Evolutionary conservation across 2,797 vertebrate species (phyloP).

Genomic region (Sebastes trivittatus): DNA sequence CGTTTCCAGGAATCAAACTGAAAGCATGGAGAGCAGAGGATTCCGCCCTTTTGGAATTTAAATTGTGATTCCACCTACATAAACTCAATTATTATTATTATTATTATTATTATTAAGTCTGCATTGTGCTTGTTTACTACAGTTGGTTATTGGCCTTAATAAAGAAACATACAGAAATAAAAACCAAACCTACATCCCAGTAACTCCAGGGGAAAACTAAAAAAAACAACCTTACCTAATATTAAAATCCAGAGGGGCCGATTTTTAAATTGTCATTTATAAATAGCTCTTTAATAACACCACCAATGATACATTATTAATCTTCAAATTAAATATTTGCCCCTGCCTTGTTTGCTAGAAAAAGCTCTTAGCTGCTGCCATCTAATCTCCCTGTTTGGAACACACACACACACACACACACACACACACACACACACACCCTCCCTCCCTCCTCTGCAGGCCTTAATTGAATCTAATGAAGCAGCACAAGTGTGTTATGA

Average conservation of each 20-base stretch:
- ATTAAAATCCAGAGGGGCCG: slow-evolving; percentile 63
- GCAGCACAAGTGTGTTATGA: slow-evolving; percentile 39
- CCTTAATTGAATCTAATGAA: slow-evolving; percentile 71
- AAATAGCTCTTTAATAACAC: slow-evolving; percentile 82
- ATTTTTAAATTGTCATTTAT: slow-evolving; percentile 79
- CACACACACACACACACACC: background rate
- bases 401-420: slow-evolving; percentile 3
- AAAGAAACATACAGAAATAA: slow-evolving; percentile 31
- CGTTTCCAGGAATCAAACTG: background rate
- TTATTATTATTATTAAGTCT: background rate
- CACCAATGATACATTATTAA: slow-evolving; percentile 82
- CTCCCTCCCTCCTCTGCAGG: background rate
- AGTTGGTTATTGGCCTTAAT: background rate
- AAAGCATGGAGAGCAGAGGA: background rate
- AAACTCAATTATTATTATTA: background rate
- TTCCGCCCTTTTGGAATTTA: background rate
- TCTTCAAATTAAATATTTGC: slow-evolving; percentile 83
- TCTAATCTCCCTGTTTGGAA: slow-evolving; percentile 72
- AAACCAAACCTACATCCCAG: slow-evolving; percentile 26
- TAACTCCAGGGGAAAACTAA: slow-evolving; percentile 24
- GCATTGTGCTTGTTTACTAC: background rate
- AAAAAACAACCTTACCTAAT: slow-evolving; percentile 17
- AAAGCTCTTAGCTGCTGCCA: slow-evolving; percentile 63
- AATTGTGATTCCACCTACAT: background rate
- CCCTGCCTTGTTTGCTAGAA: slow-evolving; percentile 74